These are phyloP conservation scores for Sarcophaga rosellei DNA, from an alignment of 2,888 invertebrate species.

Conservation along the genomic window DNA sequence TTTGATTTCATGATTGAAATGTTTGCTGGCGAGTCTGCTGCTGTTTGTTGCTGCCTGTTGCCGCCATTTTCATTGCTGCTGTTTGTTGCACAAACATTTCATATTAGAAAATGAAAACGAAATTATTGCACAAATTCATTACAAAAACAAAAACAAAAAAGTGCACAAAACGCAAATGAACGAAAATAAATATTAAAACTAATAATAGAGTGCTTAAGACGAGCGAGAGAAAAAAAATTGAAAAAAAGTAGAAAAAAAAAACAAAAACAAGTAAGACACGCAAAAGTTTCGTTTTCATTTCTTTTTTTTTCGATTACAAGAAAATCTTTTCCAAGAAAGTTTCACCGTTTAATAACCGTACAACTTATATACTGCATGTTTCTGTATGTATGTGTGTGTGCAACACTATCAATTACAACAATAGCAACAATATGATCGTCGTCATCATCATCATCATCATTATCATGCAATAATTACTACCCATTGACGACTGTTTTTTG, in stretches of 20 bases:
- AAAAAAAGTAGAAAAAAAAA: slow-evolving; percentile 29
- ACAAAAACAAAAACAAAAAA: slow-evolving; percentile 24
- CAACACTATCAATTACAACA: slow-evolving; percentile 54
- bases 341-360: slow-evolving; percentile 63
- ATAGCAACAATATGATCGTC: slow-evolving; percentile 4
- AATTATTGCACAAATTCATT: slow-evolving; percentile 62
- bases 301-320: slow-evolving; percentile 62
- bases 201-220: background rate
- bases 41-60: slow-evolving; percentile 20
- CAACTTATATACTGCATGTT: no score
- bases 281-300: slow-evolving; percentile 65
- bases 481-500: slow-evolving; percentile 15
- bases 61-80: slow-evolving; percentile 5
- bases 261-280: slow-evolving; percentile 15
- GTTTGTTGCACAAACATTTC: slow-evolving; percentile 30
- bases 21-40: slow-evolving; percentile 32
- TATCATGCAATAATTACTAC: slow-evolving; percentile 78
- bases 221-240: background rate
- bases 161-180: no score
- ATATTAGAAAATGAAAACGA: slow-evolving; percentile 37
- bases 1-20: background rate
- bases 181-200: background rate
- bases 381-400: slow-evolving; percentile 22
- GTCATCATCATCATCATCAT: slow-evolving; percentile 21
- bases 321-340: slow-evolving; percentile 67